Conservation (phyloP, 2,113 vertebrate genomes). For the Eulacestoma nigropectus region DNA sequence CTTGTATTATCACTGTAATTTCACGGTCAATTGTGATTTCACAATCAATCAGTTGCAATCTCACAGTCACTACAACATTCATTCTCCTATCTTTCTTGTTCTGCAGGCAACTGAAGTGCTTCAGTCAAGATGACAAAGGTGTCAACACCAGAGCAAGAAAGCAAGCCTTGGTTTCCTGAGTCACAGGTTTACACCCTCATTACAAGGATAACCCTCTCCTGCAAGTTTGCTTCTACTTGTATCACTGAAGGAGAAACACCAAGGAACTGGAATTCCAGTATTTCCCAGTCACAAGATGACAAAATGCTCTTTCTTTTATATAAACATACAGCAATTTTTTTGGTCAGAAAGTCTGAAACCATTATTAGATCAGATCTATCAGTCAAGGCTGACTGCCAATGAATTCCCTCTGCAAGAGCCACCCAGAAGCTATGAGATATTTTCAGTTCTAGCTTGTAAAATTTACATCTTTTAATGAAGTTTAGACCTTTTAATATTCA, state of each 20-base stretch:
- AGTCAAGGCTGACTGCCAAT: not conserved
- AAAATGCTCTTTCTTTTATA: not conserved
- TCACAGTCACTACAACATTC: not conserved
- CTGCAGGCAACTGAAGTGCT: not conserved
- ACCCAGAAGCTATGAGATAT: not conserved
- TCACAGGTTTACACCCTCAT: not conserved
- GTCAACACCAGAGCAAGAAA: not conserved
- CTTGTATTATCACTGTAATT: not conserved
- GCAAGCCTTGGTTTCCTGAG: not conserved
- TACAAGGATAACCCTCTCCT: not conserved
- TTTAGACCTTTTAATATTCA: not conserved
- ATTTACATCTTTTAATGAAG: not conserved
- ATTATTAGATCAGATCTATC: not conserved
- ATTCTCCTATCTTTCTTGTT: not conserved
- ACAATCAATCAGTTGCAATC: not conserved
- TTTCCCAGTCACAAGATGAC: not conserved
- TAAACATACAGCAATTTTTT: not conserved
- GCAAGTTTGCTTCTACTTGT: not conserved
- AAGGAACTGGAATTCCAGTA: not conserved
- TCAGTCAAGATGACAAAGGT: not conserved
- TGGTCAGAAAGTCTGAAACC: not conserved
- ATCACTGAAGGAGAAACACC: not conserved
- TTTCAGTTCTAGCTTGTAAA: not conserved
- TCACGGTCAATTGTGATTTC: not conserved
- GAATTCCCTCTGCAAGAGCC: not conserved